Conservation (phyloP, 2,888 invertebrate species). For the Panopea generosa region DNA sequence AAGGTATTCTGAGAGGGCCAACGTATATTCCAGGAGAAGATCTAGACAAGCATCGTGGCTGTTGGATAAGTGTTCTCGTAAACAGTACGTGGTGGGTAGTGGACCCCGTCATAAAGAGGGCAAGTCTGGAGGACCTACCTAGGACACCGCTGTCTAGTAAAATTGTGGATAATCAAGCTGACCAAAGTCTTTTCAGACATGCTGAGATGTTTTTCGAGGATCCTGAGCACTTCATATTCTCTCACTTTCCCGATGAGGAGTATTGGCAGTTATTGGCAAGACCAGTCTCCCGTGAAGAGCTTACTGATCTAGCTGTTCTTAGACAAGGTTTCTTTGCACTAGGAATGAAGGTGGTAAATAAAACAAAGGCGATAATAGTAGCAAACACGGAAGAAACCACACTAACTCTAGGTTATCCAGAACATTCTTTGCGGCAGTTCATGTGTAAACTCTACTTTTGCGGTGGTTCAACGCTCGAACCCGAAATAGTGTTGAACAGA, state of each 20-base stretch:
- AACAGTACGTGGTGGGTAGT: slow-evolving; percentile 52
- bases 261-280: slow-evolving; percentile 59
- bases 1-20: slow-evolving; percentile 41
- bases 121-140: no score
- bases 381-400: slow-evolving; percentile 9
- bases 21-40: slow-evolving; percentile 37
- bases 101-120: slow-evolving; percentile 34
- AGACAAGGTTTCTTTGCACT: slow-evolving; percentile 43
- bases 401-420: slow-evolving; percentile 32
- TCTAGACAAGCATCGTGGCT: slow-evolving; percentile 20
- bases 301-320: slow-evolving; percentile 39
- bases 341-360: slow-evolving; percentile 31
- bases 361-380: slow-evolving; percentile 24
- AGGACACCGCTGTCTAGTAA: neutral
- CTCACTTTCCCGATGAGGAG: slow-evolving; percentile 50
- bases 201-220: slow-evolving; percentile 15
- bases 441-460: slow-evolving; percentile 30
- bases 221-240: slow-evolving; percentile 56
- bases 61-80: slow-evolving; percentile 50
- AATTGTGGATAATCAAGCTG: neutral
- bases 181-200: neutral
- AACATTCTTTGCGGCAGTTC: slow-evolving; percentile 31
- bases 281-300: slow-evolving; percentile 37
- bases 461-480: slow-evolving; percentile 7
- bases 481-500: neutral